phyloP scores from a whole-genome alignment of 2,113 vertebrate genomes.

The Colinus virginianus region DNA sequence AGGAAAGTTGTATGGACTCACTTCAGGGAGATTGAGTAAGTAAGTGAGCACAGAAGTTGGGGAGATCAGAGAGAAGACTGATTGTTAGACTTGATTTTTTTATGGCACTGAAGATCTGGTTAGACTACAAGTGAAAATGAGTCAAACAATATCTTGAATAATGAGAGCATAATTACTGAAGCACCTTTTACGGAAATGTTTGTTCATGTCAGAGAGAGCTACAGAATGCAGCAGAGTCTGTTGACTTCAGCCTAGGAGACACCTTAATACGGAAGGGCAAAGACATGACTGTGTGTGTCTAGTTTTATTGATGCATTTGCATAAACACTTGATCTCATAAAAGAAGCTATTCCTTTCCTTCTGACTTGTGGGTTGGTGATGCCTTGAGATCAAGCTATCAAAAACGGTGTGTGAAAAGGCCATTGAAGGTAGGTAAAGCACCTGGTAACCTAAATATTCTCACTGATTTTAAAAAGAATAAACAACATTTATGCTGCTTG shows the following conservation, averaged over 20 bases:
- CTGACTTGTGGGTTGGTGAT: not conserved
- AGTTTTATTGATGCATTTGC: slow-evolving; percentile 35
- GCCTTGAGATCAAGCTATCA: not conserved
- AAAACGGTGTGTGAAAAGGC: not conserved
- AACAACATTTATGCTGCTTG: not conserved
- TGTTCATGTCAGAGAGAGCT: not conserved
- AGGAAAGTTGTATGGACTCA: not conserved
- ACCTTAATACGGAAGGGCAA: not conserved
- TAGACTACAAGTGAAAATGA: slow-evolving; percentile 49
- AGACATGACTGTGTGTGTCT: not conserved
- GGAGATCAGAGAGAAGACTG: not conserved
- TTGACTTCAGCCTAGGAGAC: slow-evolving; percentile 34
- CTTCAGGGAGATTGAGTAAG: slow-evolving; percentile 28
- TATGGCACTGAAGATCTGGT: slow-evolving; percentile 20
- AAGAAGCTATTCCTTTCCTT: slow-evolving; percentile 9
- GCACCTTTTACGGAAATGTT: not conserved
- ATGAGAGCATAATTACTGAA: not conserved
- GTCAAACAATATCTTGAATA: slow-evolving; percentile 23
- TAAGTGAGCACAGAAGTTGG: slow-evolving; percentile 19
- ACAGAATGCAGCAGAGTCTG: not conserved
- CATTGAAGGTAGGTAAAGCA: accelerated
- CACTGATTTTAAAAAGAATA: not conserved
- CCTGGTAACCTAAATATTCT: not conserved
- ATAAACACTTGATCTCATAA: slow-evolving; percentile 12
- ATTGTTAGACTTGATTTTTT: not conserved